Base-by-base conservation (phyloP, 2,113 vertebrate species). In the Aptenodytes patagonicus region DNA sequence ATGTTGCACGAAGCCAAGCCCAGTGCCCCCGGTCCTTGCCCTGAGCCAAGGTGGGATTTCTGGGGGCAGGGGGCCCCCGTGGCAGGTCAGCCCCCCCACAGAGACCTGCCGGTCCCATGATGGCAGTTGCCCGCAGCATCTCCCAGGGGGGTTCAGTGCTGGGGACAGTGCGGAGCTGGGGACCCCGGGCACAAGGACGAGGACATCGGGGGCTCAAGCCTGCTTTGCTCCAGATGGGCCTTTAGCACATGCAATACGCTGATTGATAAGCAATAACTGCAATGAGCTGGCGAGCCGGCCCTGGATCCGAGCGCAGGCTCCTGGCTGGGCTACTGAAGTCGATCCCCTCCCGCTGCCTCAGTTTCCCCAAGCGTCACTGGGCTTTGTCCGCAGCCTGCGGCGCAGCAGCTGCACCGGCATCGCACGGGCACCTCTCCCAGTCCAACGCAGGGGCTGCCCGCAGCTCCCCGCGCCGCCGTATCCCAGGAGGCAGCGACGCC, bases 211-310 rank as follows among this genome's bases (percentile, higher is more conserved):
- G 49, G 55, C 49, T 80, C 21, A n/a, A 69, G 62, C 84, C 83
- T 12, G 81, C 83, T 38, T 52, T 5, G 80, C 84, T 81, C 57
- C 6, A 29, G 69, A 0, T 4, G 83, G 51, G 60, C 32, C 60
- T 47, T 76, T 69, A 89, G 96, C 96, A 42, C 96, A 96, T 96
- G 96, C 96, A 90, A n/a, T 2, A 13, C 7, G 52, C 77, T 38
- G 91, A 9, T 1, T 0, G 68, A 86, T 15, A 77, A 72, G 85
- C 82, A 22, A 71, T 54, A 91, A 70, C 58, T 4, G 85, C 81
- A 8, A 6, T 0, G 49, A 58, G 86, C 75, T 34, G 60, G 55
- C 64, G 64, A 55, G n/a, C 57, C 49, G 6, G 55, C 55, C 68
- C 90, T 5, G 75, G 22, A 0, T 1, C 25, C 7, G 5, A 40